A percentile compares a stretch with the other conserved stretches of the same genome.
Conservation (phyloP, 2,888 invertebrate species). For the Atrina japonica region DNA sequence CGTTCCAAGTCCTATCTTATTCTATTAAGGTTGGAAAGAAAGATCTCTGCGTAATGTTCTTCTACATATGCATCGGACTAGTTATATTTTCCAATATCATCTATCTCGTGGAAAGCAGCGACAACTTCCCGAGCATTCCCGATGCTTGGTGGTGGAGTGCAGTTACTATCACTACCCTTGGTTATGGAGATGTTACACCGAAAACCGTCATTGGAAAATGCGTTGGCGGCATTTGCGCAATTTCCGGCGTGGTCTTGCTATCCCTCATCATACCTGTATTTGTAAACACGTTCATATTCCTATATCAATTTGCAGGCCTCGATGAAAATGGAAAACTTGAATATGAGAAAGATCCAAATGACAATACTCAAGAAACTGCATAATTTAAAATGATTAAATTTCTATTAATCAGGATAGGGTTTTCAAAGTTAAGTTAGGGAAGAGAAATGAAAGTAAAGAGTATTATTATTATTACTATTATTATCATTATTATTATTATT, state of each 20-base stretch:
- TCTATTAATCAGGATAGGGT: no score
- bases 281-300: slow-evolving; percentile 55
- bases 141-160: slow-evolving; percentile 60
- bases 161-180: slow-evolving; percentile 59
- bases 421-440: no score
- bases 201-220: slow-evolving; percentile 50
- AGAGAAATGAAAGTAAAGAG: no score
- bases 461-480: no score
- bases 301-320: slow-evolving; percentile 80
- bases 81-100: slow-evolving; percentile 58
- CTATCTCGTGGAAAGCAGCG: slow-evolving; percentile 62
- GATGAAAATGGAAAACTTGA: no score
- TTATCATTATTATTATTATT: no score
- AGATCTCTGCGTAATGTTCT: slow-evolving; percentile 52
- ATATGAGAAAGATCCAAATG: no score
- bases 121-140: slow-evolving; percentile 51
- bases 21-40: slow-evolving; percentile 47
- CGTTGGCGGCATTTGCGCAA: slow-evolving; percentile 52
- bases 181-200: slow-evolving; percentile 58
- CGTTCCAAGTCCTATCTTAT: slow-evolving; percentile 54
- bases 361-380: no score
- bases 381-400: no score
- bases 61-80: slow-evolving; percentile 51
- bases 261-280: slow-evolving; percentile 55
- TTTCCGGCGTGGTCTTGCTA: slow-evolving; percentile 55